These are phyloP conservation scores for Cebus imitator DNA, from an alignment of 2,113 vertebrate genomes.

Conservation along the genomic window DNA sequence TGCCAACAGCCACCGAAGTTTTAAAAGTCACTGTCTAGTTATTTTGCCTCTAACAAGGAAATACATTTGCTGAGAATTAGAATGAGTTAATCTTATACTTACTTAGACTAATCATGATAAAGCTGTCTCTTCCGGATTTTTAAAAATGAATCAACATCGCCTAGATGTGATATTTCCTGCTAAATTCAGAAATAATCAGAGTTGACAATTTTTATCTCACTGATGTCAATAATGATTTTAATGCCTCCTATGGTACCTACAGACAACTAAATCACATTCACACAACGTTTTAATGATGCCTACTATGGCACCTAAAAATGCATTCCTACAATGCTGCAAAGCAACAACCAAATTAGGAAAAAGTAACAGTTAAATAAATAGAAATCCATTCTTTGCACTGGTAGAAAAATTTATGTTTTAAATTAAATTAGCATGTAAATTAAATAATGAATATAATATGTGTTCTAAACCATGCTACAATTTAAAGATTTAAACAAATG, in stretches of 20 bases:
- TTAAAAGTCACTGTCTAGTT: not conserved
- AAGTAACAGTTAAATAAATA: conserved; percentile 47
- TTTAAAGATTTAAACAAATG: conserved; percentile 22
- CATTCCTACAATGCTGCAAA: not conserved
- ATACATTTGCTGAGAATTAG: conserved; percentile 12
- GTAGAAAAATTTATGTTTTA: not conserved
- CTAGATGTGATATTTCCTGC: conserved; percentile 47
- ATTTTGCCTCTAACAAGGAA: not conserved
- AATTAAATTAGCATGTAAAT: not conserved
- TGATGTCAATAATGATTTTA: conserved; percentile 63
- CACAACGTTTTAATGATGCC: conserved; percentile 43
- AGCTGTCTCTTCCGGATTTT: not conserved
- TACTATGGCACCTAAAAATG: not conserved
- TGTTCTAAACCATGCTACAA: not conserved
- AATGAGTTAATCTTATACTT: not conserved
- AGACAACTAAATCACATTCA: too few relatives aligned
- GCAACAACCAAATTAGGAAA: conserved; percentile 40
- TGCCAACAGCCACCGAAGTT: not conserved
- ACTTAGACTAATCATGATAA: not conserved
- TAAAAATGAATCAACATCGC: conserved; percentile 6
- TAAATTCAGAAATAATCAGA: conserved; percentile 70
- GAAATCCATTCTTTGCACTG: not conserved
- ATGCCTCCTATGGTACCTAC: not conserved
- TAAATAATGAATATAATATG: not conserved
- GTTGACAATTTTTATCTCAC: conserved; percentile 63